Evolutionary conservation across 2,797 vertebrate species (phyloP), one percentile per base, ranked within the genome.

Genomic region (Pseudochromis fuscus): DNA sequence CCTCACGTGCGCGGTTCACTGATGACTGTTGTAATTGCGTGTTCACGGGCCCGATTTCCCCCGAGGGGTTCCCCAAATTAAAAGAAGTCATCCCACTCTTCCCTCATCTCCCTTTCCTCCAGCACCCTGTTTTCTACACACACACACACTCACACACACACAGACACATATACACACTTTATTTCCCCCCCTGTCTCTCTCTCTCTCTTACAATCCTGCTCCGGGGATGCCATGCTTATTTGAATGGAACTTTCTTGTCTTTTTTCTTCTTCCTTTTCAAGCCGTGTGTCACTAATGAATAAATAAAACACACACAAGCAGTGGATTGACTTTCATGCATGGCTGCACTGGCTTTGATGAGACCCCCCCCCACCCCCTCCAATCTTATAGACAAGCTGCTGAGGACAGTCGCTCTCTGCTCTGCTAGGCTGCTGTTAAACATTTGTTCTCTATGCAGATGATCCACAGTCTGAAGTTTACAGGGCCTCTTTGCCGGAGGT

Each of bases 321-420:
- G 88, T 91, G 91, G 90, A 93, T 89, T 92, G 92, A 93, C 91
- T 93, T 94, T 93, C 92, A 94, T 87, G 93, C 93, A 84, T 91
- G 91, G 88, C n/a, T 87, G 87, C 88, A 55, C 81, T 73, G 78
- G 75, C 89, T 90, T 90, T 93, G 90, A 93, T 94, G 88, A 94
- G 88, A 82, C 63, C 31, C 64, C 49, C 63, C 69, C 24, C 42
- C 64, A n/a, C 55, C 48, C 8, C 38, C 44, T 76, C 75, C 72
- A 72, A 58, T 85, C 71, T 75, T 85, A 75, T 76, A 83, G 85
- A 82, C 85, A 85, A 84, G 80, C 83, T 83, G 84, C 68, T 70
- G 83, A 93, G 90, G 88, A 87, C 89, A 90, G 86, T 85, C 86
- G 65, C 69, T 87, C 72, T 87, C 68, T 71, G 82, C 80, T 85